These are phyloP conservation scores for Miniopterus natalensis DNA, from an alignment of 2,113 vertebrate genomes.

Conservation along the genomic window DNA sequence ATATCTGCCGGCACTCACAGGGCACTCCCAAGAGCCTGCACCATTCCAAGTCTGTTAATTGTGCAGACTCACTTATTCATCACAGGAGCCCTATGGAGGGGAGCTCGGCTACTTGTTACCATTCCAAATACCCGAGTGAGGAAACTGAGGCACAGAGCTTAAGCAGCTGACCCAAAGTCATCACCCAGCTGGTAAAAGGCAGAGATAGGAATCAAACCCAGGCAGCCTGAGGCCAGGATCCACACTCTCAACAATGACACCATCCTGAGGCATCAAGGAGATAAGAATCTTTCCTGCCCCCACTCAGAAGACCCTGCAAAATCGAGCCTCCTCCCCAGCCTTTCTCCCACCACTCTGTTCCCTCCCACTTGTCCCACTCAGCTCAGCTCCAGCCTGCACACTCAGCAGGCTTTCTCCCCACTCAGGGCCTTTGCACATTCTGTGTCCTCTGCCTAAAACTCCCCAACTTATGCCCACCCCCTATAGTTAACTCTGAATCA, in stretches of 20 bases:
- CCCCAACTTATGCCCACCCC: background rate
- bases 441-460: background rate
- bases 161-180: background rate
- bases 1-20: fast-evolving
- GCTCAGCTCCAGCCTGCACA: background rate
- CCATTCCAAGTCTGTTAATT: background rate
- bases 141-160: background rate
- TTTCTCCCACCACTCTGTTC: too few relatives aligned
- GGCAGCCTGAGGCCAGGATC: background rate
- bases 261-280: too few relatives aligned
- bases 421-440: background rate
- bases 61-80: background rate
- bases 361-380: background rate
- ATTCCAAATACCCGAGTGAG: background rate
- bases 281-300: background rate
- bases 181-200: background rate
- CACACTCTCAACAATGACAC: background rate
- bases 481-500: background rate
- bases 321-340: too few relatives aligned
- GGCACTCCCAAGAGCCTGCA: background rate
- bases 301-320: background rate
- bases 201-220: background rate
- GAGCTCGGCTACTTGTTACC: too few relatives aligned
- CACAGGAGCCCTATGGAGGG: too few relatives aligned
- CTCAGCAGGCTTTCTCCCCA: background rate